Evolutionary conservation across 2,888 invertebrate genomes (phyloP), one percentile per base, ranked within the genome.

Genomic region (Scelioninae gen. 1): DNA sequence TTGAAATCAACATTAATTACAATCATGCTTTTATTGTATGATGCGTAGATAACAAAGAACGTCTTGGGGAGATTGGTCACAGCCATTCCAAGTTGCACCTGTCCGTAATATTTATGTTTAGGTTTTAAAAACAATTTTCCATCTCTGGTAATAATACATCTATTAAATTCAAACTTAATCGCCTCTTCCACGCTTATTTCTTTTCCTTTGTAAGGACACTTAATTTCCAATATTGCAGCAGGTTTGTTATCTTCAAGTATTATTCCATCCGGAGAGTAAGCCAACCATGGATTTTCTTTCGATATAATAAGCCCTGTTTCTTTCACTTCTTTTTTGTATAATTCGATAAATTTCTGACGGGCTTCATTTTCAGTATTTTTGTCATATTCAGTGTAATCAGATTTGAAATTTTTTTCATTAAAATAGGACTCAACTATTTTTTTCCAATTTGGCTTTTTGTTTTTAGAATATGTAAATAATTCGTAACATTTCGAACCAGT

Each of bases 201-300:
- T 65, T 75, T 85, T 49, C 85, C 85, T 63, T 47, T 60, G 49
- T 63, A 66, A 11, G 84, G 84, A 75, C 86, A 86, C 66, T 86
- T 86, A n/a, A 86, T 85, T 79, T 86, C 86, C 10, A 86, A 31
- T 23, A 86, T 32, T 55, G 72, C 80, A 8, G 16, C 9, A 6
- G 83, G 83, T 29, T 69, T 66, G 7, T 55, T 75, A 49, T 84
- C 55, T 62, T 72, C 72, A 72, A 72, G 62, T n/a, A 72, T 47
- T 0, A 72, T 29, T 1, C 72, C 72, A 53, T 72, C 72, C 0
- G 53, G 60, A 29, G 60, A 72, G 13, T 40, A 60, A 5, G 53
- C 72, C 1, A 72, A 9, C 72, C 62, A 72, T 3, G 5, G 23
- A 43, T 72, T 72, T 62, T 51, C 51, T 10, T 38, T 2, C 6